Evolutionary conservation across 2,113 vertebrate genomes (phyloP).

Genomic region (Anas platyrhynchos): DNA sequence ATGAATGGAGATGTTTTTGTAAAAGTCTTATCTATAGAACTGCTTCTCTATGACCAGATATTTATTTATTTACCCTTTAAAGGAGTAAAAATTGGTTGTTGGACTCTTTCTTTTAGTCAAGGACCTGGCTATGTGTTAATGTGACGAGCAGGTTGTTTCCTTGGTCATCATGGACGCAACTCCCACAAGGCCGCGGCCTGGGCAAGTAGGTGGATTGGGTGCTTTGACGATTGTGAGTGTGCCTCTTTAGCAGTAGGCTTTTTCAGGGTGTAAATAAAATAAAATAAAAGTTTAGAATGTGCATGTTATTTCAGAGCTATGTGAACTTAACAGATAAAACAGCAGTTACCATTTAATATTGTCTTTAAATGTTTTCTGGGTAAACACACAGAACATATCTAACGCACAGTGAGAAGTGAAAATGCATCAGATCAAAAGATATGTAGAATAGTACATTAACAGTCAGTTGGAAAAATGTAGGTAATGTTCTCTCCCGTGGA

Average conservation of each 20-base stretch:
- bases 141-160: background rate
- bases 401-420: background rate
- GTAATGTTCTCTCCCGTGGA: background rate
- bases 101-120: background rate
- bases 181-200: background rate
- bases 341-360: background rate
- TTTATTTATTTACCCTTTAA: background rate
- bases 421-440: background rate
- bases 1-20: background rate
- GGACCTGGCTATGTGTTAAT: background rate
- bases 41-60: background rate
- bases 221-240: background rate
- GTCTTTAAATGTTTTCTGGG: background rate
- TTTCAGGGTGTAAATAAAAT: background rate
- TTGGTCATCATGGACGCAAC: background rate
- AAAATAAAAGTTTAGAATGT: background rate
- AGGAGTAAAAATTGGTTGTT: background rate
- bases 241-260: background rate
- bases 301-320: background rate
- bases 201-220: background rate
- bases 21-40: background rate
- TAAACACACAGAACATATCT: background rate
- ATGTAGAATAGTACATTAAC: background rate
- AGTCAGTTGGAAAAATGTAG: background rate
- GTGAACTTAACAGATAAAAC: background rate